These are phyloP conservation scores for Leptopilina syphax DNA, from an alignment of 2,888 invertebrate species.

Conservation along the genomic window DNA sequence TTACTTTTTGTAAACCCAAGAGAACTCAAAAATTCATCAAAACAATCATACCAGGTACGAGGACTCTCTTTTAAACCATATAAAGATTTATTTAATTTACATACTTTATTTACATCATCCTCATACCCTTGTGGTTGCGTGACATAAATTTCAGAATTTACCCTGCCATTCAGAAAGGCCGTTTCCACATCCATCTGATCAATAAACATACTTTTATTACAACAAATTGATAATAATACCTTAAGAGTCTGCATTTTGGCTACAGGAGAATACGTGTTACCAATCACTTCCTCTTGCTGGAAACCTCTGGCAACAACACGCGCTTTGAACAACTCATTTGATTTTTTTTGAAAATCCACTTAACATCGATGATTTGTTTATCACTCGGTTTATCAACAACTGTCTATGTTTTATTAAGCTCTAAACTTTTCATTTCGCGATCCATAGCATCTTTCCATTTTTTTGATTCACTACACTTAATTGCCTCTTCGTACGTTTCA, in stretches of 20 bases:
- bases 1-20: slow-evolving; percentile 48
- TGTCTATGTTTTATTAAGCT: slow-evolving; percentile 34
- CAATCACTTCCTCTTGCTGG: slow-evolving; percentile 30
- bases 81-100: slow-evolving; percentile 38
- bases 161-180: too few species aligned
- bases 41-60: slow-evolving; percentile 56
- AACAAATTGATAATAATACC: too few species aligned
- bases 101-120: too few species aligned
- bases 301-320: too few species aligned
- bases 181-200: too few species aligned
- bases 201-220: too few species aligned
- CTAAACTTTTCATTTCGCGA: slow-evolving; percentile 43
- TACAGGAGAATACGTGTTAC: not conserved
- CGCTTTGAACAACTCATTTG: slow-evolving; percentile 23
- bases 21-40: slow-evolving; percentile 50
- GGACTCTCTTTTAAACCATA: slow-evolving; percentile 58
- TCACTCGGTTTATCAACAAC: not conserved
- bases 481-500: slow-evolving; percentile 40
- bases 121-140: too few species aligned
- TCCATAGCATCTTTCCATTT: slow-evolving; percentile 44
- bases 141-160: too few species aligned
- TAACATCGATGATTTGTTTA: slow-evolving; percentile 35
- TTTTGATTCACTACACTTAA: slow-evolving; percentile 16
- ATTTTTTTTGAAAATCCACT: slow-evolving; percentile 33
- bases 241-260: too few species aligned